Evolutionary conservation across 2,888 invertebrate species (phyloP), one percentile per base, ranked within the genome.

Genomic region (Hartigia nigra): DNA sequence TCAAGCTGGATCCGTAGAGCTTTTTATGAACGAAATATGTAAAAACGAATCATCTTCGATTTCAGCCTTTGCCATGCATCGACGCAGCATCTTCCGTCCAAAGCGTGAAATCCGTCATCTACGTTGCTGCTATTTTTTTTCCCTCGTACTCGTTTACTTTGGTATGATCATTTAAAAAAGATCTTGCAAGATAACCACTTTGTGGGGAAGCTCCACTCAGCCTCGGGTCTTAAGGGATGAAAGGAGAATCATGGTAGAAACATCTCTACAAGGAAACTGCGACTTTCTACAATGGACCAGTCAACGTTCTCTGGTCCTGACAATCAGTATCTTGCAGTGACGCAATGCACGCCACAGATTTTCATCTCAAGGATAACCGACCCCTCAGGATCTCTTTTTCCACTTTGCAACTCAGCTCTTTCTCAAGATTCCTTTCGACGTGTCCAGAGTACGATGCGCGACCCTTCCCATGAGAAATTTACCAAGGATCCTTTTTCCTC

Each of bases 291-390:
- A 55, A 55, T 55, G 55, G 55, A 55, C 55, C 55, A 55, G 23
- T 55, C 55, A 9, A 23, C 55, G 9, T 55, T 55, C 23, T 55
- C 23, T 55, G 9, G 14, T 23, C 55, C 23, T 55, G 55, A 9
- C 55, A 55, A 23, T 9, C 55, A 55, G 55, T 9, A 14, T 55
- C 9, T 23, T 23, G 55, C 55, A 55, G 55, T 1, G 9, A 23
- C 9, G 23, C 76, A 76, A 80, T 78, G 81, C 78, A 78, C 78
- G 77, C 77, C 76, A 69, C 74, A 75, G 74, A 80, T 82, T 82
- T 82, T 78, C 70, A 74, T 78, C 78, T 70, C 69, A 78, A 77
- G 78, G 80, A 39, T 76, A 78, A 80, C 78, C 74, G 32, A 12
- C 12, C 77, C 75, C 36, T 69, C 12, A 14, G 23, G 72, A 72